These are phyloP conservation scores for Scaptomyza pallida DNA, from an alignment of 1,140 invertebrate species.

Conservation along the genomic window DNA sequence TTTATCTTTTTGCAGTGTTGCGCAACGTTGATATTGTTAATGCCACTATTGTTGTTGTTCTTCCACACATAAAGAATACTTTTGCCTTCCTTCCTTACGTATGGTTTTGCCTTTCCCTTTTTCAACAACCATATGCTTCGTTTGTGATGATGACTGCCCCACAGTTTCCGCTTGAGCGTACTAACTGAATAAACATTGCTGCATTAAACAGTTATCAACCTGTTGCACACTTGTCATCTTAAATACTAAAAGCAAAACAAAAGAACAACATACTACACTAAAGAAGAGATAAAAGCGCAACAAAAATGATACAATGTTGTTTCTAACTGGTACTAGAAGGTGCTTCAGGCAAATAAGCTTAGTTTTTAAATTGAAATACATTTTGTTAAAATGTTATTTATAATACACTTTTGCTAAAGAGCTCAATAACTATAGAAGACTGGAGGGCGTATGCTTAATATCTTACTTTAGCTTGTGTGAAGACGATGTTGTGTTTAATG, in stretches of 20 bases:
- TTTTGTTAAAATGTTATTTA: too few relatives aligned
- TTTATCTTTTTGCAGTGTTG: background rate
- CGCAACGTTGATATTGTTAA: constrained; percentile 13
- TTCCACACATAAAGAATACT: constrained; percentile 45
- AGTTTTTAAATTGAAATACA: too few relatives aligned
- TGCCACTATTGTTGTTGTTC: constrained; percentile 16
- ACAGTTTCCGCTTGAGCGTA: too few relatives aligned
- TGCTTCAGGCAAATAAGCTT: too few relatives aligned
- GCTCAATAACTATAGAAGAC: too few relatives aligned
- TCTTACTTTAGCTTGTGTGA: too few relatives aligned
- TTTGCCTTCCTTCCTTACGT: constrained; percentile 39
- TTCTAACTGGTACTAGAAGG: background rate
- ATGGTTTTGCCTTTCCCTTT: constrained; percentile 13
- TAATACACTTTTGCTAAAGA: too few relatives aligned
- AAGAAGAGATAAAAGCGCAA: background rate
- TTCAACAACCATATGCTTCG: constrained; percentile 10
- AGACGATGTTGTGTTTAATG: too few relatives aligned
- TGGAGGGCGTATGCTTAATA: too few relatives aligned
- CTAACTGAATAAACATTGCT: constrained; percentile 5
- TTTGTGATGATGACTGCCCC: background rate
- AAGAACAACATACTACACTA: background rate
- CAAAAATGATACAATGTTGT: background rate
- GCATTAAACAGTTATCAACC: constrained; percentile 15
- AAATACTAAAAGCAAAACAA: background rate
- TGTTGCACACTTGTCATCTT: constrained; percentile 3